Evolutionary conservation across 2,888 invertebrate species (phyloP), one percentile per base, ranked within the genome.

Genomic region (Timandra comae): DNA sequence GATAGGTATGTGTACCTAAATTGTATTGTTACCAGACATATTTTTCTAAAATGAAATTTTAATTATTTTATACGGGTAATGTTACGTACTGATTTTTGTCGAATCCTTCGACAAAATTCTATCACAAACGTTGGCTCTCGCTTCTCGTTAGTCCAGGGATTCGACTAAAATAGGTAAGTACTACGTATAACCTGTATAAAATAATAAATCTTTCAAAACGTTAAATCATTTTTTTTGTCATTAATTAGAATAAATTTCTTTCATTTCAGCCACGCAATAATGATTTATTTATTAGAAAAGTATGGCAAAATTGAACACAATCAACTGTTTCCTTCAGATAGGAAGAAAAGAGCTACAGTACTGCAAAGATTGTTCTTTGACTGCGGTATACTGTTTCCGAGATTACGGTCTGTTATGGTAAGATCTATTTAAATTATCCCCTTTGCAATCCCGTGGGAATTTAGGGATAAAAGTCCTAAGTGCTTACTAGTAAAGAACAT

Each of bases 331-430:
- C 82, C 82, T 0, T 34, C 39, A 3, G 74, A 82, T 29, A 50
- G 36, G 13, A 63, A 49, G 38, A 76, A 66, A 43, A 63, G 79
- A 1, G 79, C 72, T 0, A 71, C 59, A 1, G 48, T 82, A 10
- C 56, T 75, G 38, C 77, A 79, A 13, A 61, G 76, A 8, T 35
- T 84, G 24, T 79, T 80, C 41, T 79, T 79, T 22, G 75, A 84
- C 23, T 77, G 80, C 38, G 81, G 81, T 3, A 38, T 82, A 32
- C 49, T 84, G 8, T 84, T 84, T 37, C 74, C 66, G 16, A 69
- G 76, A 44, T 56, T 84, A 10, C 59, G 77, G 40, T 52, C 73
- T 30, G 59, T 84, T 7, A 81, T 84, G 82, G 82, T 84, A 56
- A 52, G 49, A 38, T 6, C 16, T 4, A 16, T 5, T 16, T 16